A percentile compares a stretch with the other conserved stretches of the same genome.
Evolutionary conservation across 1,140 invertebrate genomes (phyloP).

Genomic region (Physella acuta): DNA sequence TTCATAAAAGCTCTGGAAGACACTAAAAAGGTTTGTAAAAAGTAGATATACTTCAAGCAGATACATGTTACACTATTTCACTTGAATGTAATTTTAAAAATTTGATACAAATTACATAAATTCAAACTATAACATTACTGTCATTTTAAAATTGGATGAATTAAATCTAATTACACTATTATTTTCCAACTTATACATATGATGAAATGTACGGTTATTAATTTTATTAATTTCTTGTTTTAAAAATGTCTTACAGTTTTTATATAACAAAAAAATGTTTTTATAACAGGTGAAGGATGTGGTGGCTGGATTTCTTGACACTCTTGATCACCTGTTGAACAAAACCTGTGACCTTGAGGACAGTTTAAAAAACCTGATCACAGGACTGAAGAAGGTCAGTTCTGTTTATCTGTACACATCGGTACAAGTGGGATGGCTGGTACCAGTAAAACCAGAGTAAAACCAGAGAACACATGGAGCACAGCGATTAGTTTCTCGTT

Average conservation of each 20-base stretch:
- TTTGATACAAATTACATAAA: neutral
- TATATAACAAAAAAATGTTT: neutral
- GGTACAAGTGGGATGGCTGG: neutral
- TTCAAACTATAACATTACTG: neutral
- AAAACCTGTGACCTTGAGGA: neutral
- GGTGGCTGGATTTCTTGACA: neutral
- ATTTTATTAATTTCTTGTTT: neutral
- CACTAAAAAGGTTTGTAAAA: too few species aligned
- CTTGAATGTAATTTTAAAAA: too few species aligned
- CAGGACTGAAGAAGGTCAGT: neutral
- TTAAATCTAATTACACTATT: neutral
- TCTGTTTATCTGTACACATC: neutral
- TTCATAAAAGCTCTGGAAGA: too few species aligned
- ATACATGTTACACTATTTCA: too few species aligned
- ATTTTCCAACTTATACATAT: neutral
- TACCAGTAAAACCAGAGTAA: neutral
- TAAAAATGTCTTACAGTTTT: neutral
- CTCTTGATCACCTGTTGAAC: neutral
- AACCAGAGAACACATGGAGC: neutral
- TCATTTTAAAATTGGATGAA: neutral
- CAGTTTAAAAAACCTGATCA: neutral
- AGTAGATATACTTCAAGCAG: too few species aligned
- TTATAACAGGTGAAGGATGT: neutral
- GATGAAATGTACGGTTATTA: neutral
- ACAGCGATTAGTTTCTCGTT: neutral